Evolutionary conservation across 2,797 vertebrate genomes (phyloP).

Genomic region (Pseudopleuronectes americanus): DNA sequence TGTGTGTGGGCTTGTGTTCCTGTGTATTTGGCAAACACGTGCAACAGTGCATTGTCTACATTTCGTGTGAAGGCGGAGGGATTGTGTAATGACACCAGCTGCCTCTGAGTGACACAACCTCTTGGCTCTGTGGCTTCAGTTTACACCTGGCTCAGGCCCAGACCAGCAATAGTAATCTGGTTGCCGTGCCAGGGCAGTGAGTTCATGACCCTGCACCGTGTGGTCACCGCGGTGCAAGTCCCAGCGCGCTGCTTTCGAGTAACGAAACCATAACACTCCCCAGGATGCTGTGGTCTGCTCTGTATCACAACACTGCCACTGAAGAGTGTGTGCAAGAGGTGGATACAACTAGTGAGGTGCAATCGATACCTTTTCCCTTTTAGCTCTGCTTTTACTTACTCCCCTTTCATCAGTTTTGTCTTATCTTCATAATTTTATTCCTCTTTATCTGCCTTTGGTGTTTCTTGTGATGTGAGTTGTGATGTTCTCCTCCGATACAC

Average conservation of each 20-base stretch:
- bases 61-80: constrained; percentile 20
- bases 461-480: no score
- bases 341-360: no score
- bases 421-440: no score
- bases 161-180: neutral
- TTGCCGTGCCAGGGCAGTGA: constrained; percentile 1
- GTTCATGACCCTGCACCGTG: constrained; percentile 26
- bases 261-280: constrained; percentile 2
- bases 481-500: no score
- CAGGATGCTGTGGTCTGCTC: neutral
- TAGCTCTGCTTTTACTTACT: no score
- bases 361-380: no score
- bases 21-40: neutral
- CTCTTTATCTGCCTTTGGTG: no score
- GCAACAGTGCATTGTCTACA: constrained; percentile 15
- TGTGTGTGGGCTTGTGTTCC: constrained; percentile 22
- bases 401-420: no score
- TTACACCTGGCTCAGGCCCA: constrained; percentile 54
- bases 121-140: constrained; percentile 45
- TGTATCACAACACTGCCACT: neutral
- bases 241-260: neutral
- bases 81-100: constrained; percentile 73
- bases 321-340: neutral
- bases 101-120: constrained; percentile 42
- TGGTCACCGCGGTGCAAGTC: constrained; percentile 8